These are phyloP conservation scores for Adelges cooleyi DNA, from an alignment of 1,140 invertebrate genomes.

Conservation along the genomic window DNA sequence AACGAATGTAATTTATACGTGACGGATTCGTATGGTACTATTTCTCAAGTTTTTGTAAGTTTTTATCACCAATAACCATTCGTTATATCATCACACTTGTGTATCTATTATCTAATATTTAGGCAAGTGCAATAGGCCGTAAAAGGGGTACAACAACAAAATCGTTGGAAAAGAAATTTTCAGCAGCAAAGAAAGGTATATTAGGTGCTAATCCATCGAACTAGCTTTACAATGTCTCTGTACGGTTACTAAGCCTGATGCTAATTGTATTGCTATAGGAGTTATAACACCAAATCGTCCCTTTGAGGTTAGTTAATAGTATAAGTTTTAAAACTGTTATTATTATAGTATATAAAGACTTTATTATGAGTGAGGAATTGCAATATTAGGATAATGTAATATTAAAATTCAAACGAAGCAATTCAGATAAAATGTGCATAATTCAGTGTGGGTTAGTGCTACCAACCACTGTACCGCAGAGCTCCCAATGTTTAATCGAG, in stretches of 20 bases:
- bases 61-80: no score
- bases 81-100: no score
- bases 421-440: no score
- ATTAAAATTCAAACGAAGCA: no score
- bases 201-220: constrained; percentile 4
- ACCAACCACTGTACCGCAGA: no score
- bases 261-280: not conserved
- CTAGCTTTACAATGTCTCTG: not conserved
- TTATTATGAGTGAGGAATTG: no score
- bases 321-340: no score
- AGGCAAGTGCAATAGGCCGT: constrained; percentile 7
- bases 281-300: not conserved
- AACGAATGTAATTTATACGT: not conserved
- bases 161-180: not conserved
- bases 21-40: not conserved
- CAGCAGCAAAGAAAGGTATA: not conserved
- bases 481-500: no score
- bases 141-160: not conserved
- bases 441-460: no score
- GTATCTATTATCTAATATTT: not conserved
- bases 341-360: no score
- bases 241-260: not conserved
- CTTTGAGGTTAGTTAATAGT: not conserved
- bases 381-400: no score
- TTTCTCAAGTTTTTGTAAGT: constrained; percentile 16